These are phyloP conservation scores for Plotosus lineatus DNA, from an alignment of 2,113 vertebrate species.

Conservation along the genomic window DNA sequence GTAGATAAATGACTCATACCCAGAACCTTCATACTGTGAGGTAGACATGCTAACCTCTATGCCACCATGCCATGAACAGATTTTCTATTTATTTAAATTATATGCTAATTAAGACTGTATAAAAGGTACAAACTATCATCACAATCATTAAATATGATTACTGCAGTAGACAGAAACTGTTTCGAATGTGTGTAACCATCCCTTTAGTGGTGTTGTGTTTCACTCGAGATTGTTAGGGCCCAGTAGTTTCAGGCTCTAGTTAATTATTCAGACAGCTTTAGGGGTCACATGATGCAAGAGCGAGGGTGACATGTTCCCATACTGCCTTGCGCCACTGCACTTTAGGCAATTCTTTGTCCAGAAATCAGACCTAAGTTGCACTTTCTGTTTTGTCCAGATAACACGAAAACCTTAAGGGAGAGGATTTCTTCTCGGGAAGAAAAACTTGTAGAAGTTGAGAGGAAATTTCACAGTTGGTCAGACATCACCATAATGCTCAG, in stretches of 20 bases:
- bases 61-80: not conserved
- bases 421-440: conserved; percentile 41
- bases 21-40: no score
- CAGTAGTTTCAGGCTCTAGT: conserved; percentile 25
- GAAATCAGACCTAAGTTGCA: conserved; percentile 48
- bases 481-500: conserved; percentile 16
- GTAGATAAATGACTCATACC: no score
- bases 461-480: conserved; percentile 51
- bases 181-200: conserved; percentile 37
- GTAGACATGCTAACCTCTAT: no score
- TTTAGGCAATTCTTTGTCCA: conserved; percentile 37
- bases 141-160: not conserved
- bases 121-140: not conserved
- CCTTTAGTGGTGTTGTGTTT: conserved; percentile 40
- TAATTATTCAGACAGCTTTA: conserved; percentile 51
- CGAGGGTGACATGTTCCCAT: not conserved
- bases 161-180: conserved; percentile 25
- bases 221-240: conserved; percentile 33
- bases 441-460: conserved; percentile 33
- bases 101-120: not conserved
- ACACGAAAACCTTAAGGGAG: conserved; percentile 23
- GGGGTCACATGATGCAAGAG: not conserved
- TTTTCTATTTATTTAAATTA: not conserved
- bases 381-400: conserved; percentile 45
- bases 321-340: conserved; percentile 41